These are phyloP conservation scores for Patella pellucida DNA, from an alignment of 2,888 invertebrate species.

Conservation along the genomic window DNA sequence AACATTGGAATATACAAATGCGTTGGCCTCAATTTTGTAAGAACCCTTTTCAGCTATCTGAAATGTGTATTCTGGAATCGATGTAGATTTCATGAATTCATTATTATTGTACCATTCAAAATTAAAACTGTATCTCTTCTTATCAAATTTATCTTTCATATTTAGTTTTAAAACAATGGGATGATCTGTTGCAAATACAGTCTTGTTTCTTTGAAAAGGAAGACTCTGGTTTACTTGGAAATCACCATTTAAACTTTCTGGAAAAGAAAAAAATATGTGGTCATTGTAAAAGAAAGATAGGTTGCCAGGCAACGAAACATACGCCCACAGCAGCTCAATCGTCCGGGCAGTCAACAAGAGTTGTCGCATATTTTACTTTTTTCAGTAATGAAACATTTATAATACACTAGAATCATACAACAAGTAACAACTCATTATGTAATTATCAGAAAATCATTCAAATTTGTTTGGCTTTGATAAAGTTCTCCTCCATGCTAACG, in stretches of 20 bases:
- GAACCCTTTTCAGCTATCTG: background rate
- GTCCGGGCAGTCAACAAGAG: no score
- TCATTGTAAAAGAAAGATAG: no score
- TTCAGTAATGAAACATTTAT: no score
- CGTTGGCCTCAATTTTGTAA: background rate
- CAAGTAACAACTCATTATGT: no score
- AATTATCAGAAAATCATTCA: no score
- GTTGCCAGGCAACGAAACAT: no score
- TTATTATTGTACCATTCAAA: slow-evolving; percentile 31
- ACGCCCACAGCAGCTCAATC: no score
- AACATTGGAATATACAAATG: background rate
- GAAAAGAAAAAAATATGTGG: slow-evolving; percentile 18
- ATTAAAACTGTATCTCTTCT: background rate
- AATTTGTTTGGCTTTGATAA: no score
- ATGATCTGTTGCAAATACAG: slow-evolving; percentile 35
- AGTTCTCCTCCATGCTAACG: no score
- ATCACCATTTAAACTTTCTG: slow-evolving; percentile 41
- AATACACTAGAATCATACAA: no score
- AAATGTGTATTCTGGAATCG: background rate
- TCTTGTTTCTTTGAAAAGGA: slow-evolving; percentile 29
- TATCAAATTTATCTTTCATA: slow-evolving; percentile 39
- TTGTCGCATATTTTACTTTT: no score
- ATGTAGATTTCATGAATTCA: slow-evolving; percentile 8
- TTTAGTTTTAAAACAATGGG: slow-evolving; percentile 29
- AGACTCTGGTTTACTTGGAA: slow-evolving; percentile 30